A percentile compares a stretch with the other conserved stretches of the same genome.
Conservation (phyloP, 1,140 invertebrate genomes). For the Drosophila paulistorum region DNA sequence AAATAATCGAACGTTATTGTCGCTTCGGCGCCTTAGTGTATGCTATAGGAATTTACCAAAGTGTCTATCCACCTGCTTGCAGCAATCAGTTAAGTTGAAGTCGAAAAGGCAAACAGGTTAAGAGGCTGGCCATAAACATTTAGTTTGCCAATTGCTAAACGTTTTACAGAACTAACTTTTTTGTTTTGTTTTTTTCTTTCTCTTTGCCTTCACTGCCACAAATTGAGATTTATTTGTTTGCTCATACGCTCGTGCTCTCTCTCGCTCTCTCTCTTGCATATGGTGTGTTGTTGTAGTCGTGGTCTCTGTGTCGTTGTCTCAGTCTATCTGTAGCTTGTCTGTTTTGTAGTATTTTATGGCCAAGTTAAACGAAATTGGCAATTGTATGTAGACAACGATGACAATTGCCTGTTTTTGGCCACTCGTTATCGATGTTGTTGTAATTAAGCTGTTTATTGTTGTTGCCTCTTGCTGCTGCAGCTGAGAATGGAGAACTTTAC, state of each 20-base stretch:
- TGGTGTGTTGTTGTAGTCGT: constrained; percentile 12
- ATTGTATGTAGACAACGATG: constrained; percentile 49
- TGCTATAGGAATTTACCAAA: background rate
- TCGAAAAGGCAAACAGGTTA: constrained; percentile 51
- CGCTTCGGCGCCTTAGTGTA: background rate
- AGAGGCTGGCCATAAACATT: constrained; percentile 44
- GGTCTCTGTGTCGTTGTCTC: constrained; percentile 3
- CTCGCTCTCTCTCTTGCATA: background rate
- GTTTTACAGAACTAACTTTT: constrained; percentile 37
- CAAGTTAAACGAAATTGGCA: constrained; percentile 59
- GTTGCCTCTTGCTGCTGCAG: constrained; percentile 19
- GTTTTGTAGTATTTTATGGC: constrained; percentile 47
- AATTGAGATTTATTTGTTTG: constrained; percentile 59
- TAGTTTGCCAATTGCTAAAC: constrained; percentile 52
- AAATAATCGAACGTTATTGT: too few relatives aligned
- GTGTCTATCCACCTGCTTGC: background rate
- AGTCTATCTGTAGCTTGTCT: constrained; percentile 16
- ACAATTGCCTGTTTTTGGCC: constrained; percentile 43
- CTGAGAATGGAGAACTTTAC: constrained; percentile 24
- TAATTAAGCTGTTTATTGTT: constrained; percentile 26
- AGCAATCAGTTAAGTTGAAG: constrained; percentile 7
- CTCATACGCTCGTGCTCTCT: background rate
- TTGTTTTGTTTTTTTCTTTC: constrained; percentile 16
- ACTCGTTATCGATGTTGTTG: constrained; percentile 44
- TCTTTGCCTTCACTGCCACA: constrained; percentile 31